Percentiles rank a stretch among this genome's conserved stretches.
phyloP scores from a whole-genome alignment of 2,888 invertebrate genomes.

The Drosophila fulvimacula region DNA sequence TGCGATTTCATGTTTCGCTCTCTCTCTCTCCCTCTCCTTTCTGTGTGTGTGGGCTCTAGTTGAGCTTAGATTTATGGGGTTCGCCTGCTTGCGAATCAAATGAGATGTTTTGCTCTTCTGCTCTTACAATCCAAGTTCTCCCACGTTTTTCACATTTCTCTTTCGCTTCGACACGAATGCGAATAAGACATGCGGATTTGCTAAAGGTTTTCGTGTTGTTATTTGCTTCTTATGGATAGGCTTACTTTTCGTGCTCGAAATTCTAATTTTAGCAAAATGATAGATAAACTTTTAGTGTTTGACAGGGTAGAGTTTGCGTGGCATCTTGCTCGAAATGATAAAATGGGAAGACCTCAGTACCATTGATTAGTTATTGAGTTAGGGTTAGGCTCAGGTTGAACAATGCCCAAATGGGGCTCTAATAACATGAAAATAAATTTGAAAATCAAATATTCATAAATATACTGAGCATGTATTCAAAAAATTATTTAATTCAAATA shows the following conservation, averaged over 20 bases:
- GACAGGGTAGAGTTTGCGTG: background rate
- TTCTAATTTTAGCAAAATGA: conserved; percentile 13
- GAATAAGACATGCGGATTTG: conserved; percentile 65
- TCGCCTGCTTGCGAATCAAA: conserved; percentile 63
- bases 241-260: conserved; percentile 18
- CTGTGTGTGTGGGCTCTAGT: conserved; percentile 56
- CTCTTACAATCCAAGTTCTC: conserved; percentile 1
- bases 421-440: background rate
- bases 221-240: conserved; percentile 14
- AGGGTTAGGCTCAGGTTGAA: background rate
- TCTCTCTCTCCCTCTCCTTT: background rate
- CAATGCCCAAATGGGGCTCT: background rate
- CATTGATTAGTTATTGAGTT: background rate
- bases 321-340: background rate
- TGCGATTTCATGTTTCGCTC: conserved; percentile 52
- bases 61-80: conserved; percentile 70
- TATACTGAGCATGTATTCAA: too few relatives aligned
- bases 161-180: conserved; percentile 30
- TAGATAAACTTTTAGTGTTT: background rate
- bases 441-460: too few relatives aligned
- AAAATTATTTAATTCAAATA: too few relatives aligned
- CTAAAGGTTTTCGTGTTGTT: conserved; percentile 44
- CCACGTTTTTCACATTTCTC: conserved; percentile 1
- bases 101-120: conserved; percentile 60
- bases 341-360: too few relatives aligned